Evolutionary conservation across 1,140 invertebrate genomes (phyloP), one percentile per base, ranked within the genome.

Genomic region (Episyrphus balteatus): DNA sequence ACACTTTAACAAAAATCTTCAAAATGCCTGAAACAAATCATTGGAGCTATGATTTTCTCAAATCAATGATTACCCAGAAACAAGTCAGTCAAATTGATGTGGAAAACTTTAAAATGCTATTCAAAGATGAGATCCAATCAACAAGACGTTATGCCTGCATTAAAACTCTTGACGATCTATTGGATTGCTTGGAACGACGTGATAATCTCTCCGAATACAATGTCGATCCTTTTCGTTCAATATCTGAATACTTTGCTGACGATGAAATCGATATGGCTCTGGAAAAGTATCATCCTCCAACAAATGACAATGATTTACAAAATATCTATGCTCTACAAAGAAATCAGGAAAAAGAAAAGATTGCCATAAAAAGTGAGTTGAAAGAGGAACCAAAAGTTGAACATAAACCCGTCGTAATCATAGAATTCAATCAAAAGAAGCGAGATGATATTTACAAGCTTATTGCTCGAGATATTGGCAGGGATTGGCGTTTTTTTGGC

Each of bases 401-500:
- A 11, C 40, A 47, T 21, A 38, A 47, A 34, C 26, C 46, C 21
- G 18, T 30, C 11, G 21, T 10, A 2, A 39, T 13, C 11, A 33
- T 36, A 44, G 8, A 32, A 14, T 55, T 61, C 12, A 56, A 56
- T 11, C 52, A 56, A 7, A 33, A 51, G 19, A 66, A 66, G 30
- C 57, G 63, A 0, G 14, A 45, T 1, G 61, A 57, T 1, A 47
- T 66, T 2, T 64, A 51, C 18, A 59, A 57, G 15, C 50, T 58
- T 39, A 46, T 69, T 7, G 54, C 59, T 0, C 53, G 65, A 46
- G 59, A 68, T 48, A 47, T 77, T 17, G 75, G 75, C 7, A 65
- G 58, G n/a, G 59, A 62, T 39, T 77, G 75, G 75, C 68, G 67
- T 51, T 58, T 69, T n/a, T 56, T 76, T 17, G 71, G 70, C 0